Evolutionary conservation across 2,113 vertebrate genomes (phyloP).

Genomic region (Hystrix brachyura): DNA sequence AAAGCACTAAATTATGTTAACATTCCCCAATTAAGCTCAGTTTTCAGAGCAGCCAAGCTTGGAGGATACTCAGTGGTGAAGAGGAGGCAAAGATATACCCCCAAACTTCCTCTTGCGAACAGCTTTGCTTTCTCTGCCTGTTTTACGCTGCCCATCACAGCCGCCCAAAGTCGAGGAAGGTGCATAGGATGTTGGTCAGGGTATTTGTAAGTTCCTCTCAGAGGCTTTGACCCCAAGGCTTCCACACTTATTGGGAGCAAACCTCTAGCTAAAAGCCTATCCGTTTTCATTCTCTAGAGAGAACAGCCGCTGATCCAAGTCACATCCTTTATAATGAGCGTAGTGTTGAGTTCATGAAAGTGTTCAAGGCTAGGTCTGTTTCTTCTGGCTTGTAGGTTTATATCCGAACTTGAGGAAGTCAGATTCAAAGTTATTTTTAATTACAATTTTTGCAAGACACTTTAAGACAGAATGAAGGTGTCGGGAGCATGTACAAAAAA

Average conservation of each 20-base stretch:
- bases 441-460: slow-evolving; percentile 54
- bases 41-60: slow-evolving; percentile 85
- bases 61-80: slow-evolving; percentile 79
- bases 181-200: slow-evolving; percentile 67
- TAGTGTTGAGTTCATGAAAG: slow-evolving; percentile 59
- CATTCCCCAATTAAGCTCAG: slow-evolving; percentile 84
- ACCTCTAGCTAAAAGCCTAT: slow-evolving; percentile 45
- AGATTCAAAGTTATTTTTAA: slow-evolving; percentile 77
- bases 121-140: slow-evolving; percentile 76
- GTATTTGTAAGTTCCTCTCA: slow-evolving; percentile 78
- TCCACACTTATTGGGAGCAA: slow-evolving; percentile 65
- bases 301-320: slow-evolving; percentile 59
- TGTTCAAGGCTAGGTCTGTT: slow-evolving; percentile 36
- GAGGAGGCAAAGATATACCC: slow-evolving; percentile 73
- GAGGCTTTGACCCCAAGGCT: slow-evolving; percentile 60
- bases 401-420: slow-evolving; percentile 63
- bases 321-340: slow-evolving; percentile 63
- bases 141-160: slow-evolving; percentile 77
- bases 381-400: slow-evolving; percentile 9
- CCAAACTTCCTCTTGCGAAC: slow-evolving; percentile 69
- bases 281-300: slow-evolving; percentile 65
- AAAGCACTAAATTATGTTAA: slow-evolving; percentile 87
- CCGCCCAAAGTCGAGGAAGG: slow-evolving; percentile 66
- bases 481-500: background rate
- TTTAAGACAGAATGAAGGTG: slow-evolving; percentile 47